These are phyloP conservation scores for Dermatemys mawii DNA, from an alignment of 2,113 vertebrate genomes.

Conservation along the genomic window DNA sequence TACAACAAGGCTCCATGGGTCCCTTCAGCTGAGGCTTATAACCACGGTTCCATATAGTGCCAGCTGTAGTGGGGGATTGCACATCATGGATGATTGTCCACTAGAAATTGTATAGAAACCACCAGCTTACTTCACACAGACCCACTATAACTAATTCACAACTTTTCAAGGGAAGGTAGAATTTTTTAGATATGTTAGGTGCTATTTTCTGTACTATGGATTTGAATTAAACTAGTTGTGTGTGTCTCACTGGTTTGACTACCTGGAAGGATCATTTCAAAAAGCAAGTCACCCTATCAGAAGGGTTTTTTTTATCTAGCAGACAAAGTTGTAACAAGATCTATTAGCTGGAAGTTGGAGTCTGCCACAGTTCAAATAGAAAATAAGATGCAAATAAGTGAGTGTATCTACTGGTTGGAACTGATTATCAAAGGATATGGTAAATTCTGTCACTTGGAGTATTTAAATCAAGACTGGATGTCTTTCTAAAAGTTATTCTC, in stretches of 20 bases:
- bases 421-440: background rate
- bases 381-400: background rate
- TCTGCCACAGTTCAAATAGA: background rate
- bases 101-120: background rate
- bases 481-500: background rate
- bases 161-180: background rate
- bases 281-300: background rate
- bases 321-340: background rate
- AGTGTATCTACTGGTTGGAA: background rate
- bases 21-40: background rate
- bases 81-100: background rate
- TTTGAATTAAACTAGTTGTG: background rate
- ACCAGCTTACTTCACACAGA: background rate
- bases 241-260: conserved; percentile 18
- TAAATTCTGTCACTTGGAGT: background rate
- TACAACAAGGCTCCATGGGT: background rate
- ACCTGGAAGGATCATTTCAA: background rate
- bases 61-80: background rate
- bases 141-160: background rate
- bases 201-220: background rate
- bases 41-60: background rate
- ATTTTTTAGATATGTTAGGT: background rate
- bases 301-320: conserved; percentile 25
- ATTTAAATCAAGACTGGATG: background rate
- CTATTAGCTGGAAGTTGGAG: conserved; percentile 2